Evolutionary conservation across 2,113 vertebrate genomes (phyloP).

Genomic region (Euleptes europaea): DNA sequence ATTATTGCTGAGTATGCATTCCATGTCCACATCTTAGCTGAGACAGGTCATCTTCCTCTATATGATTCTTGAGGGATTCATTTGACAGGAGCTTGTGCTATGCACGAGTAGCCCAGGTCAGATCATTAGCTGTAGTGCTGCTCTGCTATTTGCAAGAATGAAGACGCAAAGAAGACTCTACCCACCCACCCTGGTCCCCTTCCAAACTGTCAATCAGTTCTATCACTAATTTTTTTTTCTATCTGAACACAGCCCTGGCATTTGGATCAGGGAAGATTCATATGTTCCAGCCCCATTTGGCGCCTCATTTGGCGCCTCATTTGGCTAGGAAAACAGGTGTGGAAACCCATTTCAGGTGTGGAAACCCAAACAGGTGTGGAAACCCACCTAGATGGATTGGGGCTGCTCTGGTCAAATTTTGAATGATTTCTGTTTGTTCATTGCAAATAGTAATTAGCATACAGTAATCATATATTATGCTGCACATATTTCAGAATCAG

Average conservation of each 20-base stretch:
- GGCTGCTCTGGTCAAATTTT: slow-evolving; percentile 3
- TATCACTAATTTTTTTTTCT: background rate
- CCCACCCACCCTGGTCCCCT: background rate
- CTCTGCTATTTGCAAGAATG: background rate
- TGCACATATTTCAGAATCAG: background rate
- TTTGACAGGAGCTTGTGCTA: background rate
- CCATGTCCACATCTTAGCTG: background rate
- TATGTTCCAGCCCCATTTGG: background rate
- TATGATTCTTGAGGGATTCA: background rate
- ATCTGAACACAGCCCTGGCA: background rate
- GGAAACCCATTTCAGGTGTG: background rate
- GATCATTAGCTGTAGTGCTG: background rate
- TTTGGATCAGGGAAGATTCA: background rate
- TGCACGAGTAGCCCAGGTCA: background rate
- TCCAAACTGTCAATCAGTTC: background rate
- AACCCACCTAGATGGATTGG: background rate
- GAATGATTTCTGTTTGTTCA: background rate
- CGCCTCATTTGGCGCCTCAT: background rate
- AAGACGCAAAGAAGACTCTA: background rate
- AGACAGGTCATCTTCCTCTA: background rate
- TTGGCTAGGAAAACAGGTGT: background rate
- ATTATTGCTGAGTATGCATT: background rate
- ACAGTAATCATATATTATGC: background rate
- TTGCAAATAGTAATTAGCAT: slow-evolving; percentile 1
- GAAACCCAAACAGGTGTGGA: background rate